These are phyloP conservation scores for Nyctibius grandis DNA, from an alignment of 2,797 vertebrate species.

Conservation along the genomic window DNA sequence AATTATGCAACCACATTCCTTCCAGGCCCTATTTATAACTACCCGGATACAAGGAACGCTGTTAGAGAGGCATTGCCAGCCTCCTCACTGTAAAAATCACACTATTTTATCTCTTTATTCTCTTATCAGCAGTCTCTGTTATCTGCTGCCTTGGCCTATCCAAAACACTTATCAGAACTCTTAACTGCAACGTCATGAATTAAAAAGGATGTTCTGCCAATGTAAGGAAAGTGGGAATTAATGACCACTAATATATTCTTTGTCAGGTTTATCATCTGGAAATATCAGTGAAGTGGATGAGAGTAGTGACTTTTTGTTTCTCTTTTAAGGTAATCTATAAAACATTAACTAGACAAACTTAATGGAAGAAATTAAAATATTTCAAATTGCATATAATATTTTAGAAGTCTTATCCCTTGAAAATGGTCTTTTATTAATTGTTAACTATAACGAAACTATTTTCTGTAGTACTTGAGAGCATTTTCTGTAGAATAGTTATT, in stretches of 20 bases:
- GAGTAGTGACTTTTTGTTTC: not conserved
- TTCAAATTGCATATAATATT: not conserved
- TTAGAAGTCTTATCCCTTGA: not conserved
- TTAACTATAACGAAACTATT: not conserved
- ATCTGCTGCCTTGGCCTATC: not conserved
- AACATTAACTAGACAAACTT: not conserved
- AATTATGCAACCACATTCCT: not conserved
- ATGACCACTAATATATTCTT: slow-evolving; percentile 11
- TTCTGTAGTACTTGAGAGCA: not conserved
- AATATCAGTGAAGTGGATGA: not conserved
- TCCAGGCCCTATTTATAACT: not conserved
- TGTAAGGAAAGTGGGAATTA: slow-evolving; percentile 21
- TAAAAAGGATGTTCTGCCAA: slow-evolving; percentile 17
- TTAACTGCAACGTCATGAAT: not conserved
- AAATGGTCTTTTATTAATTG: not conserved
- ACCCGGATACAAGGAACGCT: not conserved
- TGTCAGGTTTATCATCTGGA: slow-evolving; percentile 34
- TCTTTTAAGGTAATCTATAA: not conserved
- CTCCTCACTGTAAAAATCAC: not conserved
- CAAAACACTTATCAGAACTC: slow-evolving; percentile 6
- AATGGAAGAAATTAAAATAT: not conserved
- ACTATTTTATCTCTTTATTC: not conserved
- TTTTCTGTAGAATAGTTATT: not conserved
- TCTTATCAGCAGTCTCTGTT: slow-evolving; percentile 11
- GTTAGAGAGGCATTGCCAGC: not conserved